Evolutionary conservation across 2,888 invertebrate genomes (phyloP).

Genomic region (Sphinx pinastri): DNA sequence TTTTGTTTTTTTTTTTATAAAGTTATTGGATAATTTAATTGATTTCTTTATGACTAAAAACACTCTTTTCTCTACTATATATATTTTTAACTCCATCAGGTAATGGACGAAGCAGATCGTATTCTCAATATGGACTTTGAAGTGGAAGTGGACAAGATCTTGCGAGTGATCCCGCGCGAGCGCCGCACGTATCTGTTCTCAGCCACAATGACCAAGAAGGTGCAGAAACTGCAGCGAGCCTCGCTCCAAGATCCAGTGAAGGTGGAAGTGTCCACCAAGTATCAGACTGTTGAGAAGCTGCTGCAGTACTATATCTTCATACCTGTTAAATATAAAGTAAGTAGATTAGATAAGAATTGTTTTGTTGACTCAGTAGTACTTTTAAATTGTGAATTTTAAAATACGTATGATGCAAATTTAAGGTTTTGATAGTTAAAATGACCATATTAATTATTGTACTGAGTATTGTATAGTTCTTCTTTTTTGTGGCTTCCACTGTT

Average conservation of each 20-base stretch:
- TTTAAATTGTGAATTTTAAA: too few species aligned
- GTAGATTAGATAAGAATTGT: constrained; percentile 18
- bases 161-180: constrained; percentile 94
- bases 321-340: constrained; percentile 96
- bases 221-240: constrained; percentile 97
- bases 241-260: constrained; percentile 97
- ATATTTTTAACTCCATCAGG: constrained; percentile 68
- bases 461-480: too few species aligned
- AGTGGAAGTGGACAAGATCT: constrained; percentile 97
- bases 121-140: constrained; percentile 99
- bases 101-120: constrained; percentile 99
- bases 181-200: constrained; percentile 97
- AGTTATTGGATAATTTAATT: too few species aligned
- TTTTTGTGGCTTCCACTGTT: too few species aligned
- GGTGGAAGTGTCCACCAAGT: constrained; percentile 98
- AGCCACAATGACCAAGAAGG: constrained; percentile 99
- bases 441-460: too few species aligned
- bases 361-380: too few species aligned
- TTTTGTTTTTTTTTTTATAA: too few species aligned
- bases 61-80: too few species aligned
- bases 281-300: constrained; percentile 98
- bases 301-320: constrained; percentile 97
- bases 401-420: too few species aligned
- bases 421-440: too few species aligned
- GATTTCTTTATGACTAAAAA: too few species aligned